These are phyloP conservation scores for Amazona vittata DNA, from an alignment of 2,113 vertebrate genomes.

Conservation along the genomic window DNA sequence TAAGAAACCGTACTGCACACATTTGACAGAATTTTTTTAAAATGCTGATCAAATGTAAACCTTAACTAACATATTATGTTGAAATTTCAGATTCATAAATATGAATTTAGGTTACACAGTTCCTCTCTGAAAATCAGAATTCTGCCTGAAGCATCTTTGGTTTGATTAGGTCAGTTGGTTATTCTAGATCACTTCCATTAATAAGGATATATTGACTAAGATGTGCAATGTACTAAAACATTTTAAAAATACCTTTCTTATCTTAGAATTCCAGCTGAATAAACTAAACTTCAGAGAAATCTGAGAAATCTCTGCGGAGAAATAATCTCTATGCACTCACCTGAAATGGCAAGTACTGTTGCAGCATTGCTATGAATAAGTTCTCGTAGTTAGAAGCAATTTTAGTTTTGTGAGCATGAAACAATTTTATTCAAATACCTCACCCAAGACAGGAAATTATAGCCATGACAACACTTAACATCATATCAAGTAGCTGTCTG, in stretches of 20 bases:
- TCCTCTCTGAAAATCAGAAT: not conserved
- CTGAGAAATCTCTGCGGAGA: not conserved
- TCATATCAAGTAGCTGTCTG: not conserved
- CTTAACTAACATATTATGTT: not conserved
- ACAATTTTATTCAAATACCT: not conserved
- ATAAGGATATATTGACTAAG: not conserved
- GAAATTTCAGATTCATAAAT: not conserved
- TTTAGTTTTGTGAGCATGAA: not conserved
- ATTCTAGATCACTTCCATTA: not conserved
- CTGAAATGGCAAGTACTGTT: not conserved
- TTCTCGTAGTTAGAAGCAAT: not conserved
- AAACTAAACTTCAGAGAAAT: not conserved
- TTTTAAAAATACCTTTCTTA: not conserved
- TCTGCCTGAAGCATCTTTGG: not conserved
- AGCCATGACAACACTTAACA: not conserved
- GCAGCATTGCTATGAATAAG: not conserved
- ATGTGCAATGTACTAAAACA: not conserved
- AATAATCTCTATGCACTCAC: not conserved
- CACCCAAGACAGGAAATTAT: not conserved
- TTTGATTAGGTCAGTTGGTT: not conserved
- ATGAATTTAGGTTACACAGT: not conserved
- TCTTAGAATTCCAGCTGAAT: not conserved
- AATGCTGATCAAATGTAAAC: not conserved
- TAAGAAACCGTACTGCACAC: not conserved
- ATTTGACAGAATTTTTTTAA: not conserved